These are phyloP conservation scores for Philonicus albiceps DNA, from an alignment of 2,888 invertebrate genomes.

Conservation along the genomic window DNA sequence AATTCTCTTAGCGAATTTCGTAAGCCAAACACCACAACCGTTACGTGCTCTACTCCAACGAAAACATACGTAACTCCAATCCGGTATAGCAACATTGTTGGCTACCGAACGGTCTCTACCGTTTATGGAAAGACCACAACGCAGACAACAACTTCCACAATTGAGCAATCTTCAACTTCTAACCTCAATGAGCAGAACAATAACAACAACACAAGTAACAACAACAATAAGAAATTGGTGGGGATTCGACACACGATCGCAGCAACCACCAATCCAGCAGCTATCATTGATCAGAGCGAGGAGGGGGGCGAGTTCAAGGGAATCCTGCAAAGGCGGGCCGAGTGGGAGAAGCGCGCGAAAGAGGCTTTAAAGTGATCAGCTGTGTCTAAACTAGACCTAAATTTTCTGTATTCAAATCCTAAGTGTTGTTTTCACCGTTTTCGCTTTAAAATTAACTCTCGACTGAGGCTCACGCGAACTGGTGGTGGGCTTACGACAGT, in stretches of 20 bases:
- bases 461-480: neutral
- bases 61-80: conserved; percentile 46
- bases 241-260: conserved; percentile 40
- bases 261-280: conserved; percentile 19
- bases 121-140: conserved; percentile 8
- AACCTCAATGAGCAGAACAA: conserved; percentile 55
- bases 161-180: neutral
- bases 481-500: neutral
- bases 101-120: conserved; percentile 9
- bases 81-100: conserved; percentile 28
- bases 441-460: neutral
- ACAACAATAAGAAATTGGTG: conserved; percentile 46
- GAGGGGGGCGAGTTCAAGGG: conserved; percentile 68
- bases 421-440: neutral
- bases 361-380: conserved; percentile 64
- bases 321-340: conserved; percentile 76
- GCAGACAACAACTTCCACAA: neutral
- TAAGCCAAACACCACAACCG: conserved; percentile 44
- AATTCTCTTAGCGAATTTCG: conserved; percentile 59
- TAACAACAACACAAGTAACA: conserved; percentile 50
- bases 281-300: conserved; percentile 31
- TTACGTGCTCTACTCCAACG: conserved; percentile 46
- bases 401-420: neutral
- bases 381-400: neutral
- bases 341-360: conserved; percentile 81